Conservation (phyloP, 2,888 invertebrate genomes). For the Nymphalis polychloros region DNA sequence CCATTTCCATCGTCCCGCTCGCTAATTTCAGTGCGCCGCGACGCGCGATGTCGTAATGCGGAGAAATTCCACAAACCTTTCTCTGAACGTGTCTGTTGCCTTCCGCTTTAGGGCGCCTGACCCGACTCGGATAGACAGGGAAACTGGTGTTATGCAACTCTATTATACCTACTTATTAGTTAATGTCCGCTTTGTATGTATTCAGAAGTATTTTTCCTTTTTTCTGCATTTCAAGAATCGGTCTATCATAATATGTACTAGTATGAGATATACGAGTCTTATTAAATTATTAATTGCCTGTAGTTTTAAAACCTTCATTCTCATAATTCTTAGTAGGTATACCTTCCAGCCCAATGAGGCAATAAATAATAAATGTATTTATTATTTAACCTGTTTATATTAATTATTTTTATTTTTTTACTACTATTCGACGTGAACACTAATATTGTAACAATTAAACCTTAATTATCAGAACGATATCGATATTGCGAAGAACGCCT, state of each 20-base stretch:
- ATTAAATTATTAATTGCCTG: too few relatives aligned
- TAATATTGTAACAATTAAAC: slow-evolving; percentile 29
- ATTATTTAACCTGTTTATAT: too few relatives aligned
- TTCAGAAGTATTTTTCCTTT: background rate
- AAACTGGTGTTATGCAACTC: slow-evolving; percentile 28
- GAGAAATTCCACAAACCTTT: slow-evolving; percentile 70
- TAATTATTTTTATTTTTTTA: too few relatives aligned
- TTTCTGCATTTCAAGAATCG: too few relatives aligned
- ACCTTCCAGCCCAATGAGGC: too few relatives aligned
- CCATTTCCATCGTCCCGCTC: slow-evolving; percentile 73
- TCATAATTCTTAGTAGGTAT: too few relatives aligned
- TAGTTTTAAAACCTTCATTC: too few relatives aligned
- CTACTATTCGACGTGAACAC: slow-evolving; percentile 1
- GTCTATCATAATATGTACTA: too few relatives aligned
- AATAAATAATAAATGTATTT: too few relatives aligned
- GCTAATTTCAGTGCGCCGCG: slow-evolving; percentile 65
- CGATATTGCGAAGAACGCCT: slow-evolving; percentile 59
- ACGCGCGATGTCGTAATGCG: slow-evolving; percentile 62
- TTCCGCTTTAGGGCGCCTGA: slow-evolving; percentile 58
- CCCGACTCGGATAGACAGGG: slow-evolving; percentile 22
- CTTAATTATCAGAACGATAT: slow-evolving; percentile 59
- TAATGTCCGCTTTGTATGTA: background rate
- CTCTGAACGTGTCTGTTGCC: slow-evolving; percentile 53
- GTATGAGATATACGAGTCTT: too few relatives aligned
- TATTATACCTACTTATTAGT: slow-evolving; percentile 5